These are phyloP conservation scores for Rallus crepitans DNA, from an alignment of 2,797 vertebrate genomes.

Conservation along the genomic window DNA sequence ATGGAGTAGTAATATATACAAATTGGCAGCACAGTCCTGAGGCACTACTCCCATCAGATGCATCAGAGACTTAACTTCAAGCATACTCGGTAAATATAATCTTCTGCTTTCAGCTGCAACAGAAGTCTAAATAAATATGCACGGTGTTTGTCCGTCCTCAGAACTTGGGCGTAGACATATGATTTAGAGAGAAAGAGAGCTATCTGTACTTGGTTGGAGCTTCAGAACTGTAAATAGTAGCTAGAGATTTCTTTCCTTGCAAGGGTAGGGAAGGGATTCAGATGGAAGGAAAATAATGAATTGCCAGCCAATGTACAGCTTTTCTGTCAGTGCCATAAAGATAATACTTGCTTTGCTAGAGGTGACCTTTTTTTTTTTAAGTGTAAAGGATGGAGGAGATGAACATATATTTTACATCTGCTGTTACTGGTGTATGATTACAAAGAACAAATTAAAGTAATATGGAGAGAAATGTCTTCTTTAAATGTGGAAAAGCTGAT, in stretches of 20 bases:
- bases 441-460: conserved; percentile 14
- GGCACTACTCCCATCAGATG: not conserved
- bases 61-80: not conserved
- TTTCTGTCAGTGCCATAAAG: not conserved
- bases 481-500: conserved; percentile 32
- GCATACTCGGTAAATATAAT: not conserved
- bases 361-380: not conserved
- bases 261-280: not conserved
- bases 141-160: not conserved
- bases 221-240: not conserved
- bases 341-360: not conserved
- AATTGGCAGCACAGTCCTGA: not conserved
- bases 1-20: not conserved
- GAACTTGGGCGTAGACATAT: not conserved
- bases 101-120: not conserved
- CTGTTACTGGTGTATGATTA: conserved; percentile 5
- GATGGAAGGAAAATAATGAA: not conserved
- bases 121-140: not conserved
- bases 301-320: not conserved
- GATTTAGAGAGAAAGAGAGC: not conserved
- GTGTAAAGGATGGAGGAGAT: not conserved
- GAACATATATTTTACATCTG: not conserved
- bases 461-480: not conserved
- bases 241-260: not conserved
- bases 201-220: not conserved